A percentile compares a stretch with the other conserved stretches of the same genome.
Evolutionary conservation across 2,113 vertebrate genomes (phyloP).

Genomic region (Melanerpes aurifrons): DNA sequence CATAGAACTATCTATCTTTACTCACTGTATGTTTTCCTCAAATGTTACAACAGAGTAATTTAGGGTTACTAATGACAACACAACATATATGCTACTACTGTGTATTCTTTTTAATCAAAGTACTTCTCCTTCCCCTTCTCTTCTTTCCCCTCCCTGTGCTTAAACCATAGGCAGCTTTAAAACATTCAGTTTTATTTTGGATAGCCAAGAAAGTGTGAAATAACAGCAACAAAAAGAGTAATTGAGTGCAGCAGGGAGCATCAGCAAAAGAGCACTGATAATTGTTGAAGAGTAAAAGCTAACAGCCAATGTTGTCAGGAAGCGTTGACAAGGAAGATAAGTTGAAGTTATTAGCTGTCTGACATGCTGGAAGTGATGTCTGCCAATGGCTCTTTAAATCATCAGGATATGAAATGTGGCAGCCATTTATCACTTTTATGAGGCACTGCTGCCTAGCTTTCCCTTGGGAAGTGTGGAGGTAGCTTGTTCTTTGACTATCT

Average conservation of each 20-base stretch:
- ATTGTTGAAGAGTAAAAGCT: slow-evolving; percentile 67
- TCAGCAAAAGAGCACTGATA: slow-evolving; percentile 43
- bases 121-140: neutral
- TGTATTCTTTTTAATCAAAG: neutral
- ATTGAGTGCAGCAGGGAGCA: neutral
- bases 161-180: neutral
- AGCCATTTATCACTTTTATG: slow-evolving; percentile 68
- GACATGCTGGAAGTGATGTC: slow-evolving; percentile 61
- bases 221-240: neutral
- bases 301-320: slow-evolving; percentile 71
- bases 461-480: neutral
- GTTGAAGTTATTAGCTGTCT: slow-evolving; percentile 72
- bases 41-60: neutral
- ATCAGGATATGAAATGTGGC: slow-evolving; percentile 48
- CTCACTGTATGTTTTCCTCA: neutral
- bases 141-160: neutral
- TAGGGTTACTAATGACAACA: neutral
- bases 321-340: slow-evolving; percentile 75
- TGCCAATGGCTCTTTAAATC: slow-evolving; percentile 69
- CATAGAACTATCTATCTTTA: neutral
- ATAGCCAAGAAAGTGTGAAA: neutral
- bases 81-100: neutral
- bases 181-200: slow-evolving; percentile 10
- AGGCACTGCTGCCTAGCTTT: slow-evolving; percentile 23
- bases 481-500: neutral